Evolutionary conservation across 1,140 invertebrate species (phyloP).

Genomic region (Lepidurus apus): DNA sequence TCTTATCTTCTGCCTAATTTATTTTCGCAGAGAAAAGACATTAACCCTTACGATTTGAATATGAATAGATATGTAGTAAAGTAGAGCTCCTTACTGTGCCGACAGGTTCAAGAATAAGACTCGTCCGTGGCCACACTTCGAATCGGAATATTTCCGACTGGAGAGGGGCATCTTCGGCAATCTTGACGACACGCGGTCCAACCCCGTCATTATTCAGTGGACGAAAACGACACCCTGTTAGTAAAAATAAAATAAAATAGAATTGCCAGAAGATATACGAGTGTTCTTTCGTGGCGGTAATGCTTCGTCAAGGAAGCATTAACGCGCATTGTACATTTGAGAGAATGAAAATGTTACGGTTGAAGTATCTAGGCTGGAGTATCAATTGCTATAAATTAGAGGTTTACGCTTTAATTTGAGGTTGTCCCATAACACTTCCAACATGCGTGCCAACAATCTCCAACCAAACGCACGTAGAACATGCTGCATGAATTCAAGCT

Average conservation of each 20-base stretch:
- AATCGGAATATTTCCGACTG: not conserved
- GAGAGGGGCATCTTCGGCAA: not conserved
- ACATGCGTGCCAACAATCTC: not conserved
- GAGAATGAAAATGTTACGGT: not conserved
- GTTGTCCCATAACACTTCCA: not conserved
- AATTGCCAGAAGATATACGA: not conserved
- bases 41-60: not conserved
- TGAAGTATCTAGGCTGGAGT: not conserved
- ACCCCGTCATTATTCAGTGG: not conserved
- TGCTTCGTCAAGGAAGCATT: not conserved
- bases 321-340: not conserved
- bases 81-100: not conserved
- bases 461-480: not conserved
- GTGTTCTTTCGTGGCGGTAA: not conserved
- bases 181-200: not conserved
- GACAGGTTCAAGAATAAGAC: not conserved
- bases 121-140: slow-evolving; percentile 1
- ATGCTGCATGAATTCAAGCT: not conserved
- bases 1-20: not conserved
- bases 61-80: not conserved
- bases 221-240: not conserved
- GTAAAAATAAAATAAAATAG: not conserved
- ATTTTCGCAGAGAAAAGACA: not conserved
- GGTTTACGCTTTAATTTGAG: not conserved
- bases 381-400: not conserved